Base-by-base conservation (phyloP, 2,113 vertebrate genomes). In the Nothoprocta pentlandii region DNA sequence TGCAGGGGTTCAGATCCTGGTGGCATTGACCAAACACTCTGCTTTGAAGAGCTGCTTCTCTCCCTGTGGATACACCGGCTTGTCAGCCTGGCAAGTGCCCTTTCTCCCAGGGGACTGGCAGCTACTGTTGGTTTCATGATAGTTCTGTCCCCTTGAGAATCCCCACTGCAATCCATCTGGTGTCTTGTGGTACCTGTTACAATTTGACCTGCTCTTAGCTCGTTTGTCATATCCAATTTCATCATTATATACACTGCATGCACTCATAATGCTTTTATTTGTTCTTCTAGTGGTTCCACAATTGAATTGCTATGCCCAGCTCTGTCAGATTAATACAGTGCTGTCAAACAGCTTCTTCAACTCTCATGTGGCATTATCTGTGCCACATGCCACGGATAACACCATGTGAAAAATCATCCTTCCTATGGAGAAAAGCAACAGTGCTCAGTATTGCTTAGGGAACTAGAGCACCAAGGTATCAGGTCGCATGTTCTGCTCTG, bases 401-500 rank as follows among this genome's bases (percentile, higher is more conserved):
- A 39, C 36, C 36, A 39, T 8, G 36, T 39, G 36, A 39, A 39
- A 39, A 39, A 39, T 39, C 77, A 84, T 90, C 94, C 92, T 95
- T 86, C 73, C 80, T 90, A 12, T 66, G 76, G 58, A 81, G 79
- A 95, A 90, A 88, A 51, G 83, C 79, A 94, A 90, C 66, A 80
- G 86, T 90, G 53, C 66, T 94, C 41, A 36, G 17, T 56, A 79
- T 69, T 79, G 47, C 86, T 90, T 73, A 56, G 94, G 94, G 92
- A 95, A 28, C 69, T 30, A 32, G 88, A 91, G 92, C 32, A 1
- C 73, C 76, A 86, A 95, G 94, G 80, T 59, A 69, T 86, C 66
- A 88, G 95, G 77, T 71, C 77, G 75, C 88, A 83, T 73, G 26
- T 93, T 92, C 85, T 95, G 59, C 83, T 93, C 9, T 25, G 69